These are phyloP conservation scores for Trichosurus vulpecula DNA, from an alignment of 2,797 vertebrate genomes.

Conservation along the genomic window DNA sequence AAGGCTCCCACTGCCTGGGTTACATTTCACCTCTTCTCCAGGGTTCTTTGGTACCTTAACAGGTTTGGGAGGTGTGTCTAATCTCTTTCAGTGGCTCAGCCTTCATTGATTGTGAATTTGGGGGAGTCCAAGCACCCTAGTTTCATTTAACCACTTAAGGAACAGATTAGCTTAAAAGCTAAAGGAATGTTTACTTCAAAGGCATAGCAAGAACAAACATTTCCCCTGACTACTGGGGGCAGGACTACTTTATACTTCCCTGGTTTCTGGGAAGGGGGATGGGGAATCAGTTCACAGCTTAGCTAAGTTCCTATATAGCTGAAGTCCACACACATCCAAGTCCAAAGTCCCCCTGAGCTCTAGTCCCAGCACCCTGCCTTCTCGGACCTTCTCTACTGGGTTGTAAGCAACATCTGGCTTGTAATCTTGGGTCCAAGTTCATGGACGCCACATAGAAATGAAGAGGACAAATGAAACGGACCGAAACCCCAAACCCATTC, in stretches of 20 bases:
- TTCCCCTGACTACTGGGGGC: background rate
- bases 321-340: background rate
- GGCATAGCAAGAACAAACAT: background rate
- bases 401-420: background rate
- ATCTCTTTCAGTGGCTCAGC: background rate
- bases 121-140: background rate
- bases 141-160: background rate
- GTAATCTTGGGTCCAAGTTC: background rate
- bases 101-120: background rate
- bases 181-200: background rate
- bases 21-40: background rate
- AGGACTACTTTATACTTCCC: background rate
- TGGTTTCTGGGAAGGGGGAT: background rate
- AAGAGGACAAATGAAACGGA: background rate
- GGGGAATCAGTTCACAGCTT: background rate
- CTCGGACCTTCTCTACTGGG: background rate
- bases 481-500: background rate
- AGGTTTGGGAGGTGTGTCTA: background rate
- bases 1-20: background rate
- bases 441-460: background rate
- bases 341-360: background rate
- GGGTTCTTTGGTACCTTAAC: background rate
- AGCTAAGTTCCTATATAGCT: background rate
- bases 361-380: background rate
- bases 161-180: background rate